A percentile compares a stretch with the other conserved stretches of the same genome.
phyloP scores from a whole-genome alignment of 2,113 vertebrate species.

The Sisor rabdophorus region DNA sequence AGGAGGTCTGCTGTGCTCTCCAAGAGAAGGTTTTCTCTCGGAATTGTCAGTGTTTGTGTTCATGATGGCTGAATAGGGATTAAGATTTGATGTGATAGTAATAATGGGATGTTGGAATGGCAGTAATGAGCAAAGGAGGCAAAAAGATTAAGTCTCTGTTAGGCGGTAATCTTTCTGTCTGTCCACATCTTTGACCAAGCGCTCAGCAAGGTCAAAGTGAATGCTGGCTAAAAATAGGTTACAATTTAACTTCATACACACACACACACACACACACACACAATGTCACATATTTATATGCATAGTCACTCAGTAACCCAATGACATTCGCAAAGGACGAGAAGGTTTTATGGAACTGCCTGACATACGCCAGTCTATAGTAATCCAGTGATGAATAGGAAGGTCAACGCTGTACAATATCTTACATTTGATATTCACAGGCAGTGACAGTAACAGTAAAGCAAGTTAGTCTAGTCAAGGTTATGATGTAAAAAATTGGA shows the following conservation, averaged over 20 bases:
- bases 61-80: slow-evolving; percentile 31
- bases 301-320: slow-evolving; percentile 9
- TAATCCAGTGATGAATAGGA: slow-evolving; percentile 24
- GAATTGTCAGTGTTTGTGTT: slow-evolving; percentile 18
- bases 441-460: background rate
- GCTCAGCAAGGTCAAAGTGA: slow-evolving; percentile 36
- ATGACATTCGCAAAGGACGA: slow-evolving; percentile 12
- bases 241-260: slow-evolving; percentile 2
- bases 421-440: background rate
- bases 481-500: slow-evolving; percentile 4
- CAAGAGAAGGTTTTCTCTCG: slow-evolving; percentile 9
- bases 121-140: slow-evolving; percentile 27
- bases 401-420: slow-evolving; percentile 9
- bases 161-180: slow-evolving; percentile 31
- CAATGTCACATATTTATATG: slow-evolving; percentile 1
- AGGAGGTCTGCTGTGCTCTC: slow-evolving; percentile 11
- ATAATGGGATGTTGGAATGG: slow-evolving; percentile 38
- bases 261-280: background rate
- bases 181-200: slow-evolving; percentile 13
- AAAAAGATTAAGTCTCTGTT: slow-evolving; percentile 32
- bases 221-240: slow-evolving; percentile 37
- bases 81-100: slow-evolving; percentile 39
- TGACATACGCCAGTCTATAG: slow-evolving; percentile 15
- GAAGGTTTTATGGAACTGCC: slow-evolving; percentile 3
- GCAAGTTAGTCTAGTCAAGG: slow-evolving; percentile 7